A percentile compares a stretch with the other conserved stretches of the same genome.
phyloP scores from a whole-genome alignment of 1,140 invertebrate species.

The Lepidurus packardi region DNA sequence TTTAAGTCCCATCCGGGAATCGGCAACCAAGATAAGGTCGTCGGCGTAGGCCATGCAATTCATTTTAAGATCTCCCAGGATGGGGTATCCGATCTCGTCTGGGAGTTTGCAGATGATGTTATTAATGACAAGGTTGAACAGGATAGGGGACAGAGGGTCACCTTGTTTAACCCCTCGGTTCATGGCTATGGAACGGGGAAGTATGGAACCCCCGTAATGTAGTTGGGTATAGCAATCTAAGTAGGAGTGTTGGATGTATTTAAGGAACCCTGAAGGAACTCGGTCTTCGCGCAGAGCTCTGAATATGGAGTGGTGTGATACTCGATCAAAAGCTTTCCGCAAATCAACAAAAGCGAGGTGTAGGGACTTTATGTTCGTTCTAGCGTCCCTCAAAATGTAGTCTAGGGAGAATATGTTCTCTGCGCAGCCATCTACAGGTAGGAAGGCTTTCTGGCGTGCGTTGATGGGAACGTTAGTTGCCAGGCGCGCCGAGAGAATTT shows the following conservation, averaged over 20 bases:
- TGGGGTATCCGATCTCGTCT: background rate
- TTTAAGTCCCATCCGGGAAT: background rate
- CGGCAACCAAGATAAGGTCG: background rate
- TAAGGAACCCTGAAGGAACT: background rate
- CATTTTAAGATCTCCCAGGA: background rate
- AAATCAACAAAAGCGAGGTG: background rate
- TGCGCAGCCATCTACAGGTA: background rate
- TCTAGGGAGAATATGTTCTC: background rate
- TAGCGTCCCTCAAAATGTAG: background rate
- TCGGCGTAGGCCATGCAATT: slow-evolving; percentile 39
- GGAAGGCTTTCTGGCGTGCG: background rate
- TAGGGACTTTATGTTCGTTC: background rate
- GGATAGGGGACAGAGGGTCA: background rate
- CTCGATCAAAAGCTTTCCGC: background rate
- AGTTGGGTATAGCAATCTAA: background rate
- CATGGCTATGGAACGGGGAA: background rate
- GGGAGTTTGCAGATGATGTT: background rate
- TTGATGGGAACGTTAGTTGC: no score
- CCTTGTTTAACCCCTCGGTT: background rate
- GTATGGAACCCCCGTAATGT: background rate
- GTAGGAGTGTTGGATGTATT: background rate
- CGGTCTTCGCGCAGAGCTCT: background rate
- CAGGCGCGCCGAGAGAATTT: background rate
- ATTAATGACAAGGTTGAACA: background rate
- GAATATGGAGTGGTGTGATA: background rate